Base-by-base conservation (phyloP, 2,113 vertebrate species). In the Cebidichthys violaceus region DNA sequence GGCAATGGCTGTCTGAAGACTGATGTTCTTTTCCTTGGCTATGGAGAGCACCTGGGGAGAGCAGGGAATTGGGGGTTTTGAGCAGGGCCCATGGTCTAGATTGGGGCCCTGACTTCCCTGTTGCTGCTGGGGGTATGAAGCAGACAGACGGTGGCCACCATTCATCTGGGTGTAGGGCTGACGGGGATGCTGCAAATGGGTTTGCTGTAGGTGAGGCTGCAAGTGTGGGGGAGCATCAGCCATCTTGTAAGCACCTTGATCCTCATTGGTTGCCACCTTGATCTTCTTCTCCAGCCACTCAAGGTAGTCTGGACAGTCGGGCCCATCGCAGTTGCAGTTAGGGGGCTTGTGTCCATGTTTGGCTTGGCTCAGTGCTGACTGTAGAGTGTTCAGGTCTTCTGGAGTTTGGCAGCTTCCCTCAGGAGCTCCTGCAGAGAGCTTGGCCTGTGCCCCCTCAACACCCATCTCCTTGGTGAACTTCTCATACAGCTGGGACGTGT, bases 251-350 rank as follows among this genome's bases (percentile, higher is more conserved):
- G 88, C 75, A 0, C 90, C 87, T 0, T 90, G 92, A 69, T 83
- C 94, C 45, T 95, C 94, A 6, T 82, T 89, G 0, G 88, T 87
- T 75, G 96, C 96, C 41, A 95, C 94, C 91, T 97, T 96, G 88
- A 99, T 99, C 93, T 98, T 99, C 82, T 96, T 98, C 92, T 99
- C 96, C 90, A 99, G 94, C 98, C 98, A 99, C 88, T 99, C 97
- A 92, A 99, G 96, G 95, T 99, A 99, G 93, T 99, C 98, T 0
- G 98, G 98, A 92, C 98, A 99, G 81, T 99, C 97, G 0, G 97
- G 97, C 82, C 98, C 97, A 2, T 99, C 97, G 60, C 98, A 99
- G 92, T 97, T 96, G 94, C 97, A 99, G 92, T 96, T 98, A 43
- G 97, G 97, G 9, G 98, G 98, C 85, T 99, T 99, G 86, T 96